phyloP scores from a whole-genome alignment of 2,113 vertebrate genomes.

The Tetrax tetrax region DNA sequence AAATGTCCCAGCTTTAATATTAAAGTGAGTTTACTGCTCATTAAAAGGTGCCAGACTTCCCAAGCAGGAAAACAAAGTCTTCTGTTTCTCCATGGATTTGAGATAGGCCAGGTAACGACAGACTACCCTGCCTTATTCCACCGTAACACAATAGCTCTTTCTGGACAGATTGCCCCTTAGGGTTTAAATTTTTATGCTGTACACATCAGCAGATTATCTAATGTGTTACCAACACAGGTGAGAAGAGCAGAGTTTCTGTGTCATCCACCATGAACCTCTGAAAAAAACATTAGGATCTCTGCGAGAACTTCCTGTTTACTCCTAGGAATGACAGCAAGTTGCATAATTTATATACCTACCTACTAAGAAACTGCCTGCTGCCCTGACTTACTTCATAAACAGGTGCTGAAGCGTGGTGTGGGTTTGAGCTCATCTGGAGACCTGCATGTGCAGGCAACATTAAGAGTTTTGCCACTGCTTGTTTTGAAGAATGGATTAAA shows the following conservation, averaged over 20 bases:
- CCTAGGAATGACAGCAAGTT: slow-evolving; percentile 2
- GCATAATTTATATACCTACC: slow-evolving; percentile 3
- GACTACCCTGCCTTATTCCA: neutral
- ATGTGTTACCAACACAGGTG: neutral
- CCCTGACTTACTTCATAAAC: neutral
- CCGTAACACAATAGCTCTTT: neutral
- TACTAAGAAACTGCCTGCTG: neutral
- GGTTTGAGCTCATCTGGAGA: neutral
- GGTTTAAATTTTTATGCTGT: neutral
- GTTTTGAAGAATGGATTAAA: neutral
- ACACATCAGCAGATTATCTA: neutral
- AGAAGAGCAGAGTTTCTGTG: neutral
- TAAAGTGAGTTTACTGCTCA: slow-evolving; percentile 42
- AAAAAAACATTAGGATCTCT: slow-evolving; percentile 2
- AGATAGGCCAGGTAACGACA: neutral
- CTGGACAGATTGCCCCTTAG: neutral
- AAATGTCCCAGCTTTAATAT: slow-evolving; percentile 52
- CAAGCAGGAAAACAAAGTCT: slow-evolving; percentile 15
- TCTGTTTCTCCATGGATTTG: neutral
- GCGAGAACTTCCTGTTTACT: neutral
- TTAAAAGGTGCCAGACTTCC: slow-evolving; percentile 54
- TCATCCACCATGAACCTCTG: neutral
- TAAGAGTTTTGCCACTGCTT: neutral
- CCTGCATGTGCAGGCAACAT: neutral
- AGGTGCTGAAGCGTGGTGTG: neutral